Base-by-base conservation (phyloP, 2,888 invertebrate genomes). In the Drosophila testacea region DNA sequence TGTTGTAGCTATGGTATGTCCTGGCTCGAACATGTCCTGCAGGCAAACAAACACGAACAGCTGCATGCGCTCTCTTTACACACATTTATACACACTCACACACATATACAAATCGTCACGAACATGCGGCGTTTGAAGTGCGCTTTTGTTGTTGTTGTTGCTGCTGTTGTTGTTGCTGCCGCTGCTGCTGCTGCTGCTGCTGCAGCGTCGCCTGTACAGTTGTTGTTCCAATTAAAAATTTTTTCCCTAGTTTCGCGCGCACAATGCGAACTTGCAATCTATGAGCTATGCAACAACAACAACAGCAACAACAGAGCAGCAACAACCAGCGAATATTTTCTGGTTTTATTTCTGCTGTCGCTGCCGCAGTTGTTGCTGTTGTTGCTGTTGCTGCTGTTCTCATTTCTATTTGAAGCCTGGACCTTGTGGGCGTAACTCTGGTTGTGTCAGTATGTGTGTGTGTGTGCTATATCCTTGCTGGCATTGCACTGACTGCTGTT, bases 191-290 rank as follows among this genome's bases (percentile, higher is more conserved):
- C 41, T 57, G 48, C 3, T 38, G 60, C 22, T 66, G 63, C 44
- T 51, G 77, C 52, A 62, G 70, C 71, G 63, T 57, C 73, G 62
- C 55, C 80, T 84, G 91, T 88, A 90, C 91, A 89, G 89, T 90
- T 90, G 88, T 89, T 90, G 91, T 89, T 90, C 90, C 90, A 90
- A 90, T 90, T 90, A 90, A 89, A 84, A 84, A 50, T 69, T 78
- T 81, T 88, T 90, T 84, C 87, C 85, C 89, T 87, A 88, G 87
- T 90, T 88, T 89, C 83, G 87, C 90, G 90, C 89, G 75, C 81
- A 90, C 82, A 89, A 85, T 90, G 78, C 89, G 88, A 73, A 75
- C 79, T 83, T 88, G 83, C 82, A 81, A 80, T 81, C 75, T 70
- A 79, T 78, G 81, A 75, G 78, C 75, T 63, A 62, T 76, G 77